Evolutionary conservation across 2,797 vertebrate genomes (phyloP).

Genomic region (Pantherophis alleghaniensis): DNA sequence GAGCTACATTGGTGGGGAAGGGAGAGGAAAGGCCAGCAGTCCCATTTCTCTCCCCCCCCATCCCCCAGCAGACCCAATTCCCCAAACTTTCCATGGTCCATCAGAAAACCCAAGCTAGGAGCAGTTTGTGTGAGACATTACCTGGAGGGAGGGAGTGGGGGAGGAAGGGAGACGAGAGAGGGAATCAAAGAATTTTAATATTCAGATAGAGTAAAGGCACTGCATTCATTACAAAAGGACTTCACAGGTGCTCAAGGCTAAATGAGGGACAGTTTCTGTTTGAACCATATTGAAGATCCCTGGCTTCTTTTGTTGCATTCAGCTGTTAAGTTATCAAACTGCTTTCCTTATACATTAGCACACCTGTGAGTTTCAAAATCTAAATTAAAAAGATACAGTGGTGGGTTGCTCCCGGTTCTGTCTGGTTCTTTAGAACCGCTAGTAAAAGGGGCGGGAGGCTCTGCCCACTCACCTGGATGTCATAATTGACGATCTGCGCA

Average conservation of each 20-base stretch:
- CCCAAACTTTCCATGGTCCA: constrained; percentile 4
- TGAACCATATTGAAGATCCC: neutral
- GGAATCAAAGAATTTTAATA: neutral
- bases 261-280: constrained; percentile 1
- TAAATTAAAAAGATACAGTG: too few relatives aligned
- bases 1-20: neutral
- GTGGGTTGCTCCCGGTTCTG: too few relatives aligned
- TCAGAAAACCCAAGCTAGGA: rapidly evolving
- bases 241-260: rapidly evolving
- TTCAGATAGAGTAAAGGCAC: neutral
- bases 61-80: constrained; percentile 30
- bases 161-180: neutral
- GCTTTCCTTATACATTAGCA: neutral
- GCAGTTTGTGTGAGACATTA: constrained; percentile 5
- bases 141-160: neutral
- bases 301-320: neutral
- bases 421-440: too few relatives aligned
- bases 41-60: constrained; percentile 3
- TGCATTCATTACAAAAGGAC: neutral
- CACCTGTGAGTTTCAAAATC: neutral
- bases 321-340: neutral
- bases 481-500: too few relatives aligned
- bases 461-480: too few relatives aligned
- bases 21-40: constrained; percentile 58
- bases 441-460: too few relatives aligned